Evolutionary conservation across 2,888 invertebrate genomes (phyloP).

Genomic region (Heteropelma amictum): DNA sequence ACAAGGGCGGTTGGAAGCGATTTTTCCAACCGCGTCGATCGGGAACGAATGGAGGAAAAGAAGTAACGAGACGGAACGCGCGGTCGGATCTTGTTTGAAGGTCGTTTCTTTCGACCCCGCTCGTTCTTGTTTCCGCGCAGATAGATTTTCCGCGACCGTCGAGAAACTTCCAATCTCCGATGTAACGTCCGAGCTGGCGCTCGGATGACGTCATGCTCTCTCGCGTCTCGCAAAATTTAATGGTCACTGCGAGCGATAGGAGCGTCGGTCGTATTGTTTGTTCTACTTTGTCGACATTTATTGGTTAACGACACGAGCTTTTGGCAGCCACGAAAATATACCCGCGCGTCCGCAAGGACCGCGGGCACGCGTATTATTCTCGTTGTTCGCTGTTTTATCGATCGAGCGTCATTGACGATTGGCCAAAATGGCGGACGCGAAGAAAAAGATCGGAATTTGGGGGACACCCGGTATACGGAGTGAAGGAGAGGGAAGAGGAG

Average conservation of each 20-base stretch:
- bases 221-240: too few relatives aligned
- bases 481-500: constrained; percentile 13
- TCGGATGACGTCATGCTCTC: too few relatives aligned
- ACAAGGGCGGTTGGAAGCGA: too few relatives aligned
- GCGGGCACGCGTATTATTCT: not conserved
- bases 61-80: too few relatives aligned
- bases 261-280: constrained; percentile 49
- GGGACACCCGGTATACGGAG: constrained; percentile 39
- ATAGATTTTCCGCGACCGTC: too few relatives aligned
- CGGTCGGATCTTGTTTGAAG: too few relatives aligned
- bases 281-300: constrained; percentile 58
- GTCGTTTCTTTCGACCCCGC: too few relatives aligned
- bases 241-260: not conserved
- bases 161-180: too few relatives aligned
- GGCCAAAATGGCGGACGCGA: not conserved
- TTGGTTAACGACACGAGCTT: constrained; percentile 56
- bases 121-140: too few relatives aligned
- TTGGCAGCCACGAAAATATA: constrained; percentile 31
- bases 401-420: not conserved
- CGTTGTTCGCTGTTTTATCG: not conserved
- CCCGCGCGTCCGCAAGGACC: not conserved
- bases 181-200: too few relatives aligned
- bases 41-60: too few relatives aligned
- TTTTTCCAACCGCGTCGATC: too few relatives aligned
- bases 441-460: not conserved